These are phyloP conservation scores for Aegithalos caudatus DNA, from an alignment of 2,113 vertebrate genomes.

Conservation along the genomic window DNA sequence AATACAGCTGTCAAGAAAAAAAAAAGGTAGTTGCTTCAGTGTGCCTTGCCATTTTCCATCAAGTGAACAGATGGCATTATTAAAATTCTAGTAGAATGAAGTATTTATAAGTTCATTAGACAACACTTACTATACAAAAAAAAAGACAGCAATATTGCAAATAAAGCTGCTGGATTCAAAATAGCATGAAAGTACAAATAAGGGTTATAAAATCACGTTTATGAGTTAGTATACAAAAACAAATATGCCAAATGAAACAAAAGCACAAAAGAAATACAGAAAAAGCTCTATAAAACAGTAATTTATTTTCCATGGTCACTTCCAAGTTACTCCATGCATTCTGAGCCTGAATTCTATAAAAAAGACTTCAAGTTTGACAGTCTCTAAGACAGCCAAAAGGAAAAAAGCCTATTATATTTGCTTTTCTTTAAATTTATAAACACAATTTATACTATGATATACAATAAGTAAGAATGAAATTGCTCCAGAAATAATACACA, in stretches of 20 bases:
- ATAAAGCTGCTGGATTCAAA: conserved; percentile 27
- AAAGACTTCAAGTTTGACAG: background rate
- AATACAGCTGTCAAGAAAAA: background rate
- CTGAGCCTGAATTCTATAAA: background rate
- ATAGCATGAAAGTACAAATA: conserved; percentile 9
- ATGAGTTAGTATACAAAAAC: background rate
- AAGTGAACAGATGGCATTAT: conserved; percentile 53
- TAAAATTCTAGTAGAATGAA: conserved; percentile 61
- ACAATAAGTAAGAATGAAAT: background rate
- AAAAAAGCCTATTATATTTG: background rate
- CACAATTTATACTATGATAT: background rate
- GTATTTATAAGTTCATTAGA: conserved; percentile 63
- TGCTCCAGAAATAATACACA: background rate
- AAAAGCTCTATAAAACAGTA: background rate
- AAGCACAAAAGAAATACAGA: background rate
- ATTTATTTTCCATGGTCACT: conserved; percentile 6
- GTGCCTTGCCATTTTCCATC: background rate
- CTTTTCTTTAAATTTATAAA: background rate
- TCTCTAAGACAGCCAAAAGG: background rate
- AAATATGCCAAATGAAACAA: background rate
- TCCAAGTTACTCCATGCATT: background rate
- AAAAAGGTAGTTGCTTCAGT: background rate
- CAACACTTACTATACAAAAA: conserved; percentile 12
- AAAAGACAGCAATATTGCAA: background rate
- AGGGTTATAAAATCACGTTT: background rate